phyloP scores from a whole-genome alignment of 2,888 invertebrate species.

The Lagria hirta region DNA sequence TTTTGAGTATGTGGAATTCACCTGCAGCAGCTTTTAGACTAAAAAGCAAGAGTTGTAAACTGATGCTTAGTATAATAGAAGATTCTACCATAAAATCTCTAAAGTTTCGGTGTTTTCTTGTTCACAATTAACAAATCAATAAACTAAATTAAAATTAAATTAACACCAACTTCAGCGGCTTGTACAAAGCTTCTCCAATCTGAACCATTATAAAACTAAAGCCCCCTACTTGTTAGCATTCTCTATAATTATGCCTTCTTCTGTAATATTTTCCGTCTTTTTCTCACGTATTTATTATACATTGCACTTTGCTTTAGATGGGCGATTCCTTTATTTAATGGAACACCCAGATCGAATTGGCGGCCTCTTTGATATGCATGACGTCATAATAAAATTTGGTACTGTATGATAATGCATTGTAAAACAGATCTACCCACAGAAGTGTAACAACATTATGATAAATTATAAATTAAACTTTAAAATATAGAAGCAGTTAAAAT shows the following conservation, averaged over 20 bases:
- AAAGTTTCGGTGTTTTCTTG: background rate
- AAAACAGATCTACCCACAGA: no score
- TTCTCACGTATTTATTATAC: constrained; percentile 22
- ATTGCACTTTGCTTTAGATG: constrained; percentile 36
- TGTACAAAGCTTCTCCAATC: constrained; percentile 29
- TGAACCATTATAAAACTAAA: constrained; percentile 41
- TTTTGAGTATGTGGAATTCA: no score
- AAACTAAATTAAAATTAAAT: constrained; percentile 17
- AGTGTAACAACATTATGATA: no score
- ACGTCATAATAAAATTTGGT: constrained; percentile 28
- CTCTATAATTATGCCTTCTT: constrained; percentile 43
- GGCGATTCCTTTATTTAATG: constrained; percentile 51
- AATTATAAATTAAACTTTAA: no score
- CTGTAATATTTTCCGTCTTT: constrained; percentile 14
- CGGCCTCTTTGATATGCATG: constrained; percentile 52
- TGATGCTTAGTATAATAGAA: no score
- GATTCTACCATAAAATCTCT: background rate
- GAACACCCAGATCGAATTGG: constrained; percentile 55
- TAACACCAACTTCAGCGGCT: constrained; percentile 20
- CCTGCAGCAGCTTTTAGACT: no score
- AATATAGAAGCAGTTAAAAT: no score
- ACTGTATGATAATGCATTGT: no score
- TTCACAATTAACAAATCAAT: constrained; percentile 28
- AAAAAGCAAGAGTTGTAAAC: no score
- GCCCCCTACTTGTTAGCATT: constrained; percentile 48